Evolutionary conservation across 1,140 invertebrate genomes (phyloP).

Genomic region (Apis mellifera): Amel_HAv3.1 CM009939.2:11793501-11794000

Average conservation of each 20-base stretch:
- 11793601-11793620: conserved; percentile 13
- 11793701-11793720: background rate
- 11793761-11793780: background rate
- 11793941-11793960: background rate
- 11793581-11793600: background rate
- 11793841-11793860: conserved; percentile 46
- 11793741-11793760: conserved; percentile 26
- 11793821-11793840: conserved; percentile 45
- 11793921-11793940: background rate
- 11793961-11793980: too few species aligned
- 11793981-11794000: too few species aligned
- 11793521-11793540: background rate
- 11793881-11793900: conserved; percentile 24
- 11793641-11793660: background rate
- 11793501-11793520: background rate
- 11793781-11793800: conserved; percentile 20
- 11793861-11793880: conserved; percentile 35
- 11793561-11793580: background rate
- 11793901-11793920: background rate
- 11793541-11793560: too few species aligned
- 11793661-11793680: background rate
- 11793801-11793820: conserved; percentile 12
- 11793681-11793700: background rate
- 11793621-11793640: background rate
- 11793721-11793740: conserved; percentile 13